Base-by-base conservation (phyloP, 1,140 invertebrate species). In the Cheumatopsyche charites region DNA sequence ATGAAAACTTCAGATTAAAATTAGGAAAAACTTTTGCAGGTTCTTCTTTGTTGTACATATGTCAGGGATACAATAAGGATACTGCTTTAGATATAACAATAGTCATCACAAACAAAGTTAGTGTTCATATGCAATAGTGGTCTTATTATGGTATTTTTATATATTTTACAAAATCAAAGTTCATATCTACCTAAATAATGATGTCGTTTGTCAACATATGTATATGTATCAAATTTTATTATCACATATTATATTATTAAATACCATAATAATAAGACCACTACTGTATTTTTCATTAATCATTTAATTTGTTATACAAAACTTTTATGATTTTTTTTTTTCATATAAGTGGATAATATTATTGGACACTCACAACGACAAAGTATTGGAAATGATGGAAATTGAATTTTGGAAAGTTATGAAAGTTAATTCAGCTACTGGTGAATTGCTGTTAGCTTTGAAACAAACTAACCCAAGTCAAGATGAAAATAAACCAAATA, bases 331-430 rank as follows among this genome's bases (percentile, higher is more conserved):
- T 61, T 61, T 61, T 12, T 4, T 43, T 66, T 47, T 23, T 66
- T 62, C n/a, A 23, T 67, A 12, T 19, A 43, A 71, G 69, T 71
- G 69, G 69, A 19, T 71, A 15, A 71, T 71, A 17, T 1, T 71
- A 12, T 23, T 71, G 9, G 62, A 71, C 29, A 65, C 62, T 11
- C 9, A 1, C 15, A 63, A 61, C 9, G 41, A 63, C 13, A 36
- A 47, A 63, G 62, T 71, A 13, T 11, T 55, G 15, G 69, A 62
- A 52, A 55, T 71, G 58, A 15, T 49, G 6, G 69, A 71, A 52
- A 42, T 71, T 12, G 43, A 65, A 4, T 12, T 3, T 15, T 63
- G 58, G 42, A 63, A 25, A 36, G 23, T 65, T 26, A 23, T 65
- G 5, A 71, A 65, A 36, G 17, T 5, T 21, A 25, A 71, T 36